Evolutionary conservation across 2,888 invertebrate species (phyloP).

Genomic region (Ectropis crepuscularia): DNA sequence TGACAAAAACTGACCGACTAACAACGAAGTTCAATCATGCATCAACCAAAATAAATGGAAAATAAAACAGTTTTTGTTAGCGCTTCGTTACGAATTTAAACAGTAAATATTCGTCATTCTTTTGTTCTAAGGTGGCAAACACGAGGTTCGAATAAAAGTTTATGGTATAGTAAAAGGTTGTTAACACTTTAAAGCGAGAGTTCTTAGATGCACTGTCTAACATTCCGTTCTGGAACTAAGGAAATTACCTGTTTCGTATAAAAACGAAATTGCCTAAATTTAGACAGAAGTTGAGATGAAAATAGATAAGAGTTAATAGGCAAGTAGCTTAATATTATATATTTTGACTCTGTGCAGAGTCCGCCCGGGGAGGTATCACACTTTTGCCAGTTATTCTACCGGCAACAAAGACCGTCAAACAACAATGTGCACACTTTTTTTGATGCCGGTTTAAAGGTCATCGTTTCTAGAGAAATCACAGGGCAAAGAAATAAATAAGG

Average conservation of each 20-base stretch:
- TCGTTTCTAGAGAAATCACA: too few relatives aligned
- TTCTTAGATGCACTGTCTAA: slow-evolving; percentile 16
- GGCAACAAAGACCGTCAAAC: too few relatives aligned
- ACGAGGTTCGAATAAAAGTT: slow-evolving; percentile 23
- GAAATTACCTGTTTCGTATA: slow-evolving; percentile 5
- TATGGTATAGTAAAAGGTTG: slow-evolving; percentile 28
- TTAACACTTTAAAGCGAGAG: slow-evolving; percentile 14
- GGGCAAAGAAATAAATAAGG: too few relatives aligned
- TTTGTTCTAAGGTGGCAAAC: slow-evolving; percentile 32
- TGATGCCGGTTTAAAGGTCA: too few relatives aligned
- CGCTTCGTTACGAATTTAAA: slow-evolving; percentile 44
- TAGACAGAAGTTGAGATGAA: not conserved
- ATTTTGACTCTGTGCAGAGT: too few relatives aligned
- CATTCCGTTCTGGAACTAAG: slow-evolving; percentile 20
- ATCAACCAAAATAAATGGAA: slow-evolving; percentile 43
- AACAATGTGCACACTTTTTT: too few relatives aligned
- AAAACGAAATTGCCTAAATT: slow-evolving; percentile 1
- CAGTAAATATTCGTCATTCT: slow-evolving; percentile 37
- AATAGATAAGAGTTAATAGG: not conserved
- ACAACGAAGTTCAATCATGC: slow-evolving; percentile 45
- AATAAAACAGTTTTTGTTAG: slow-evolving; percentile 39
- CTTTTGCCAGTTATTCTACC: too few relatives aligned
- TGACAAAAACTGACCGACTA: slow-evolving; percentile 24
- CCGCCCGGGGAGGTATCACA: too few relatives aligned
- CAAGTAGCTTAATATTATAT: too few relatives aligned